Evolutionary conservation across 2,888 invertebrate genomes (phyloP).

Genomic region (Chydorus sphaericus): DNA sequence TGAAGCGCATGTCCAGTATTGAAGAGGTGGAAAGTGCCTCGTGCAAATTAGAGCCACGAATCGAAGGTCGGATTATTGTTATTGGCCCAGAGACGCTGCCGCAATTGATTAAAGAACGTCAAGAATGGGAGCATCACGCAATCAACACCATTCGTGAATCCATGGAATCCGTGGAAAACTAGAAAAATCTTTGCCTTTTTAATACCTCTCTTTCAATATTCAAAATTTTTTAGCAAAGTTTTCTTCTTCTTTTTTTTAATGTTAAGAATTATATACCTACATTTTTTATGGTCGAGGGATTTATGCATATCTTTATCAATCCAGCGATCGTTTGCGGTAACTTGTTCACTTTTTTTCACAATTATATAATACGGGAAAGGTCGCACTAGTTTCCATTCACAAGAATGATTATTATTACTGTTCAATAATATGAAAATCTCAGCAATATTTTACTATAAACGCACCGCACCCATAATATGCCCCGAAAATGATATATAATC

Average conservation of each 20-base stretch:
- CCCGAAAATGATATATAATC: too few relatives aligned
- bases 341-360: too few relatives aligned
- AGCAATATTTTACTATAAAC: too few relatives aligned
- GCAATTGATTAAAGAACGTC: constrained; percentile 21
- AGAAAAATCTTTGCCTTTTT: neutral
- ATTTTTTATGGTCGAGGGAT: too few relatives aligned
- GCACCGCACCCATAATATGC: too few relatives aligned
- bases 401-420: too few relatives aligned
- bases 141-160: constrained; percentile 21
- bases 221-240: neutral
- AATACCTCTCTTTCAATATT: neutral
- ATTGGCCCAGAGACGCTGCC: constrained; percentile 44
- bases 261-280: neutral
- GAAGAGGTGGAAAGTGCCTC: constrained; percentile 70
- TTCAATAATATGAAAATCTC: too few relatives aligned
- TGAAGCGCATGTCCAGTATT: constrained; percentile 54
- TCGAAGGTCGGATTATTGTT: constrained; percentile 65
- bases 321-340: too few relatives aligned
- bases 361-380: too few relatives aligned
- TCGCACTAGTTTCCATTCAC: too few relatives aligned
- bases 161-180: constrained; percentile 18
- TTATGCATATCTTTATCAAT: too few relatives aligned
- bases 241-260: neutral
- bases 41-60: constrained; percentile 61
- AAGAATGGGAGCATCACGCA: constrained; percentile 20